Evolutionary conservation across 1,140 invertebrate genomes (phyloP), one percentile per base, ranked within the genome.

Genomic region (Bombus ignitus): DNA sequence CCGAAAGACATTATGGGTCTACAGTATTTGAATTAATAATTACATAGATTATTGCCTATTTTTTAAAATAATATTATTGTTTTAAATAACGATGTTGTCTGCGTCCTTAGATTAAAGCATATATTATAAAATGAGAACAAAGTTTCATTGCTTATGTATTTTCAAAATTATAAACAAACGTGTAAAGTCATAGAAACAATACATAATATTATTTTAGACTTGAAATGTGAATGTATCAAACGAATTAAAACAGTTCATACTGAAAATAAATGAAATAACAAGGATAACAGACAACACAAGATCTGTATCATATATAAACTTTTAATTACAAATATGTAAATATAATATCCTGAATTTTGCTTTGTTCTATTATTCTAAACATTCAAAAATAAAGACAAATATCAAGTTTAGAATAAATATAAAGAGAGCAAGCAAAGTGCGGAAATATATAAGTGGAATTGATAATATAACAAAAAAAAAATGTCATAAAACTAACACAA

Each of bases 1-100:
- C 83, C 80, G 77, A 89, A 92, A 78, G 79, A 92, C 88, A 89
- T 90, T 86, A 75, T 80, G 68, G 79, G 88, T 89, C 75, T 90
- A 86, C 72, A 77, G 57, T 86, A 88, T 83, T 85, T 73, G 66
- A 77, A 81, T 84, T 75, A 32, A 39, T 44, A 81, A 25, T 37
- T 68, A 68, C 65, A 68, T 68, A 22, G 62, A 32, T 68, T 37
- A 68, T 53, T 22, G 5, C 3, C 0, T 68, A 68, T 68, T 66
- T 35, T 66, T 66, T 22, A 35, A 35, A 66, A 66, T 66, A 35
- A 66, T 71, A 53, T 37, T 70, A 57, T 10, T n/a, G 2, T 35
- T 81, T 72, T 53, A 35, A 66, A 39, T 70, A 37, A 37, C n/a
- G 32, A 53, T 44, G 80, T 35, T 62, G 70, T 28, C 70, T 39